Evolutionary conservation across 1,140 invertebrate species (phyloP), one percentile per base, ranked within the genome.

Genomic region (Reticulitermes speratus): DNA sequence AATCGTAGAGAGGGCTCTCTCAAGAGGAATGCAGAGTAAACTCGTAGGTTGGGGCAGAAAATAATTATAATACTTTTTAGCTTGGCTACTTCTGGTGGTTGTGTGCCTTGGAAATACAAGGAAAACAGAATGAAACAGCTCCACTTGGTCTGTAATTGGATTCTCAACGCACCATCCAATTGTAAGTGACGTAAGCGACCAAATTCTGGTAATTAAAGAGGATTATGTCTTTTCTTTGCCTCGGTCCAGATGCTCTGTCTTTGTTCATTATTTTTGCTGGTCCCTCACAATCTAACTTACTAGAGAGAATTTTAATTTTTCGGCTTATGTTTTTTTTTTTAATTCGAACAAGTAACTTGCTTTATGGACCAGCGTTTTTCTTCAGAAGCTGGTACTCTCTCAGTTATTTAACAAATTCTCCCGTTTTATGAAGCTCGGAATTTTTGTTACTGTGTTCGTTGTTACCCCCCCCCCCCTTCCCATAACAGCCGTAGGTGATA

Each of bases 151-250:
- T 30, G 65, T 75, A 30, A 75, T 75, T 75, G 25, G 65, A 75
- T 75, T 75, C 65, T n/a, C 65, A 30, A 75, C 65, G n/a, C 65
- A 30, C 8, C 65, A 30, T 25, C 65, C 65, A 75, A 75, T 75
- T 75, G n/a, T 75, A 75, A 75, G n/a, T 75, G 65, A 30, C n/a
- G n/a, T 30, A 75, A 75, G 65, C 11, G 25, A 30, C 65, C n/a
- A 75, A 75, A 75, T 75, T 30, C 65, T 16, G 7, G 65, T 75
- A 75, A 75, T 75, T 75, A 75, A 75, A 75, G 59, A 75, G 65
- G n/a, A 75, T 30, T 30, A 30, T 30, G n/a, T 2, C 1, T 30
- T 75, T 30, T 30, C 65, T 75, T 65, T 65, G 8, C 19, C 59
- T 65, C 21, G 21, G 59, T 25, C 59, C 59, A 65, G 48, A 11